phyloP scores from a whole-genome alignment of 2,113 vertebrate species.

The Seriola dumerili region DNA sequence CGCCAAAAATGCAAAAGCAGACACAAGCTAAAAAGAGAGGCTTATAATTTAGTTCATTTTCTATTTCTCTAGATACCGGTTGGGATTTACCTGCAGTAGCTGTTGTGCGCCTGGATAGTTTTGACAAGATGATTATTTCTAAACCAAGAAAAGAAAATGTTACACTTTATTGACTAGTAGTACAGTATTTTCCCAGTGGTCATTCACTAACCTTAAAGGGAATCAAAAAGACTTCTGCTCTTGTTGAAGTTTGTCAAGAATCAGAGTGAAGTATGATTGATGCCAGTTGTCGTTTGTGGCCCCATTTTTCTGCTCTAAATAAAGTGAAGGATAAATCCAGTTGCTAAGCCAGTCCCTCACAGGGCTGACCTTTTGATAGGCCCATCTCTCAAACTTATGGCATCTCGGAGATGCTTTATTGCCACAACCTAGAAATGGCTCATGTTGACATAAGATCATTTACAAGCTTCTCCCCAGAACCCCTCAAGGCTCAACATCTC shows the following conservation, averaged over 20 bases:
- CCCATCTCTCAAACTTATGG: conserved; percentile 79
- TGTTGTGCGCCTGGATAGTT: neutral
- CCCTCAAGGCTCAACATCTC: conserved; percentile 73
- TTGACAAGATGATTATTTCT: conserved; percentile 22
- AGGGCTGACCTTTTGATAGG: conserved; percentile 80
- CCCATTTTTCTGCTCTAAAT: conserved; percentile 81
- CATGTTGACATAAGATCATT: conserved; percentile 76
- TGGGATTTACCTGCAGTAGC: neutral
- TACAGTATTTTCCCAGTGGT: neutral
- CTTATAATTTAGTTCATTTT: neutral
- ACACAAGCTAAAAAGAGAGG: neutral
- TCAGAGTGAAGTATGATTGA: conserved; percentile 73
- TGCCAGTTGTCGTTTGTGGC: conserved; percentile 51
- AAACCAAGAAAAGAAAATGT: conserved; percentile 13
- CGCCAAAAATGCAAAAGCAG: conserved; percentile 11
- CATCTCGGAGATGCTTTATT: conserved; percentile 74
- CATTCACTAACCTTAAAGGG: conserved; percentile 21
- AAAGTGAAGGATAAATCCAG: conserved; percentile 79
- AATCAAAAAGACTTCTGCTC: conserved; percentile 42
- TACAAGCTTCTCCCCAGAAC: conserved; percentile 67
- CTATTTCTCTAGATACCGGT: neutral
- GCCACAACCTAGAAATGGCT: conserved; percentile 76
- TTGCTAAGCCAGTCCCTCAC: conserved; percentile 72
- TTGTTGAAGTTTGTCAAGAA: conserved; percentile 61
- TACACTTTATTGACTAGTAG: neutral